These are phyloP conservation scores for Oryzias melastigma DNA, from an alignment of 2,113 vertebrate species.

Conservation along the genomic window DNA sequence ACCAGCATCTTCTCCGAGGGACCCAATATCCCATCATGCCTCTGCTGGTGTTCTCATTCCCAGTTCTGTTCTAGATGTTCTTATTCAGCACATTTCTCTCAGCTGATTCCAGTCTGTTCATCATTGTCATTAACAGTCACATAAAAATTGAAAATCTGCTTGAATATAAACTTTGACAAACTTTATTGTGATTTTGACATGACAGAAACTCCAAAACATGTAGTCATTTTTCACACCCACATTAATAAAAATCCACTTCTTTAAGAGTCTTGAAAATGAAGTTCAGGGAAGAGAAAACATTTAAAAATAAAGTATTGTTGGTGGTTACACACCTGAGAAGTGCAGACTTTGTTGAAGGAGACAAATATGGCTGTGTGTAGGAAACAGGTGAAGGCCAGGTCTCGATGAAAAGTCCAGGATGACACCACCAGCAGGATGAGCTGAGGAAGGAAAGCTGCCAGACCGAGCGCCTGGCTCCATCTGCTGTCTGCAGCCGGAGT, in stretches of 20 bases:
- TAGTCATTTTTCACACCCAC: too few relatives aligned
- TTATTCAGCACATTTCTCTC: too few relatives aligned
- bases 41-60: not conserved
- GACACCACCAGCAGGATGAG: constrained; percentile 77
- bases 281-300: too few relatives aligned
- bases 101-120: too few relatives aligned
- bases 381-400: constrained; percentile 90
- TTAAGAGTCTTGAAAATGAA: too few relatives aligned
- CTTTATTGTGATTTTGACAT: too few relatives aligned
- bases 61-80: too few relatives aligned
- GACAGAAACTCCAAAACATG: too few relatives aligned
- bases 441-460: constrained; percentile 89
- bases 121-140: too few relatives aligned
- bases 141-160: too few relatives aligned
- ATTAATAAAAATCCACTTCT: too few relatives aligned
- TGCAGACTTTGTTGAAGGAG: constrained; percentile 98
- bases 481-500: constrained; percentile 69
- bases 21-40: not conserved
- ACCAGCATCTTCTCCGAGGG: not conserved
- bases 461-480: constrained; percentile 82
- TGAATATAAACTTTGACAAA: too few relatives aligned
- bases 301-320: not conserved
- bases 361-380: constrained; percentile 90
- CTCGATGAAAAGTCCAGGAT: constrained; percentile 81
- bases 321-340: constrained; percentile 82